Evolutionary conservation across 2,888 invertebrate species (phyloP).

Genomic region (Pammene fasciana): DNA sequence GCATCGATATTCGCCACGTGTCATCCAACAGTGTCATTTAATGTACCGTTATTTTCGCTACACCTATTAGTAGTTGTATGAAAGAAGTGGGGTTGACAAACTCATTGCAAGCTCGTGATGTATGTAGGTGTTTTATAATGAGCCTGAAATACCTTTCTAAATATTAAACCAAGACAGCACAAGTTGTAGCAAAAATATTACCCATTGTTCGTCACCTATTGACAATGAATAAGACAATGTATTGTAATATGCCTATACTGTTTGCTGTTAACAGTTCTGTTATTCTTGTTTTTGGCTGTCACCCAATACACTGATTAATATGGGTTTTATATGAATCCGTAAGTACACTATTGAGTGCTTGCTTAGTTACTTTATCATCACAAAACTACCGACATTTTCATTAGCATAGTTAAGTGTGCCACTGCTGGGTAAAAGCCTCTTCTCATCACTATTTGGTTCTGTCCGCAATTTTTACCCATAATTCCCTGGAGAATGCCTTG

Average conservation of each 20-base stretch:
- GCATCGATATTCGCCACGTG: no score
- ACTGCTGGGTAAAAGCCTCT: no score
- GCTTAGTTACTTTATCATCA: no score
- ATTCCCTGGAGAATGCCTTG: no score
- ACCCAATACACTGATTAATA: constrained; percentile 56
- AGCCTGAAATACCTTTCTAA: neutral
- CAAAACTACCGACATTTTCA: no score
- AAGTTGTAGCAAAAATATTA: constrained; percentile 1
- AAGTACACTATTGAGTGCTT: neutral
- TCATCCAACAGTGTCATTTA: no score
- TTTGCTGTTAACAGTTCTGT: constrained; percentile 14
- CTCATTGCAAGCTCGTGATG: neutral
- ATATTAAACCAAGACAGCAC: neutral
- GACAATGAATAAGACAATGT: constrained; percentile 24
- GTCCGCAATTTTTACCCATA: no score
- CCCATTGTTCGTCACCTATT: constrained; percentile 15
- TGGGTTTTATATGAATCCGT: constrained; percentile 7
- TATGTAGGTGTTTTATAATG: neutral
- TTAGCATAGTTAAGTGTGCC: no score
- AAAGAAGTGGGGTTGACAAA: neutral
- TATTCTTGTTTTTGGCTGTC: constrained; percentile 58
- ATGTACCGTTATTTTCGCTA: no score
- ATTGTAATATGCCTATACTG: constrained; percentile 13
- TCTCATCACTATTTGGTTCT: no score
- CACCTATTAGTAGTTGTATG: neutral